phyloP scores from a whole-genome alignment of 2,113 vertebrate species.

The Notiomystis cincta region DNA sequence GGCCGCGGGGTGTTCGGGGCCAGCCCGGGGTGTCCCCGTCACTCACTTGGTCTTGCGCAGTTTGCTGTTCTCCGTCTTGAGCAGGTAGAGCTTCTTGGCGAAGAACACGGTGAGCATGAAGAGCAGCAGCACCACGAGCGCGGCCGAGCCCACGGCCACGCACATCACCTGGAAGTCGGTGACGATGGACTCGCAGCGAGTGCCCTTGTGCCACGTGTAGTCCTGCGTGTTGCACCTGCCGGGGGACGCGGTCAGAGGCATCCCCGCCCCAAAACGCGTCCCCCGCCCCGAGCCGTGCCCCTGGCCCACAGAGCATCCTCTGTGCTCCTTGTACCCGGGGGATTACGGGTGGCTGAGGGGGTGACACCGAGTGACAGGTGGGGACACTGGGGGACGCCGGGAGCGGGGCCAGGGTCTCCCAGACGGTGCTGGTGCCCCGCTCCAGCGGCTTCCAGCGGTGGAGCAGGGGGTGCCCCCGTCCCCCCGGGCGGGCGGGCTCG shows the following conservation, averaged over 20 bases:
- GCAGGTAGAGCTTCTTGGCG: constrained; percentile 96
- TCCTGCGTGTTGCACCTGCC: constrained; percentile 94
- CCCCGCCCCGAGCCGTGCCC: background rate
- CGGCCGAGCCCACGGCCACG: constrained; percentile 88
- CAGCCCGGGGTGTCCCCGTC: background rate
- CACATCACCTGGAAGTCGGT: constrained; percentile 99
- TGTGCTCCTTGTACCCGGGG: background rate
- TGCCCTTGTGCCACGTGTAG: constrained; percentile 98
- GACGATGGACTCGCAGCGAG: constrained; percentile 91
- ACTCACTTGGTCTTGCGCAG: constrained; percentile 94
- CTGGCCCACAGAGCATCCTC: background rate
- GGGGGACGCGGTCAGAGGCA: background rate
- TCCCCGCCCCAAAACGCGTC: rapidly evolving
- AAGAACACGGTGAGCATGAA: constrained; percentile 99
- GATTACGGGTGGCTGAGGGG: too few relatives aligned
- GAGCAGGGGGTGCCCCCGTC: background rate
- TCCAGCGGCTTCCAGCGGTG: rapidly evolving
- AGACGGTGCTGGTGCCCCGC: rapidly evolving
- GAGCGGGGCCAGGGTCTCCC: background rate
- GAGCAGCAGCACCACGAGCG: constrained; percentile 90
- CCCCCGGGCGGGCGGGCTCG: background rate
- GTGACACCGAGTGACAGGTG: background rate
- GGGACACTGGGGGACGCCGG: rapidly evolving
- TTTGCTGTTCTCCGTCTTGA: constrained; percentile 96
- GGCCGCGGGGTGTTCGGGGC: rapidly evolving